Percentiles rank a stretch among this genome's conserved stretches.
Evolutionary conservation across 2,797 vertebrate genomes (phyloP).

Genomic region (Tangara arthus): DNA sequence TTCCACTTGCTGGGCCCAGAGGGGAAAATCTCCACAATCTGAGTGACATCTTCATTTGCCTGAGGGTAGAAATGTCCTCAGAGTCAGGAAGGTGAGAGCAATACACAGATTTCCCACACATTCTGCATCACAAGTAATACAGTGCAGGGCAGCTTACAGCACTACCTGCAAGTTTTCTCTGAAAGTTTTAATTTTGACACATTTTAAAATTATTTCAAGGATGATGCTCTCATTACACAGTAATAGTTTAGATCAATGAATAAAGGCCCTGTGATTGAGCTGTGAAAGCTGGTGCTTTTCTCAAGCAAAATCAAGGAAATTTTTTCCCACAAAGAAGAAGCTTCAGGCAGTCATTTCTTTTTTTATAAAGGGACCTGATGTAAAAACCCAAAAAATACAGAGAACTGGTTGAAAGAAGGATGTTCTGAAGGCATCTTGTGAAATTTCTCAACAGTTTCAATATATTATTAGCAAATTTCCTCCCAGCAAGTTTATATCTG

Average conservation of each 20-base stretch:
- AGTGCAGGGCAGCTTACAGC: not conserved
- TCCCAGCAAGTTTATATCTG: not conserved
- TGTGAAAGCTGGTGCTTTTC: not conserved
- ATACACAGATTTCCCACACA: not conserved
- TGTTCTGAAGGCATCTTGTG: not conserved
- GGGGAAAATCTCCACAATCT: constrained; percentile 90
- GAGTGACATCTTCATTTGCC: constrained; percentile 98
- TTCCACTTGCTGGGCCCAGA: constrained; percentile 90
- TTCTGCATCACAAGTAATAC: not conserved
- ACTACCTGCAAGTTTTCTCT: not conserved
- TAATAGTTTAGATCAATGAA: not conserved
- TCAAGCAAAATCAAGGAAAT: not conserved
- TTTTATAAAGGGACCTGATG: not conserved
- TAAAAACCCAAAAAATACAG: not conserved
- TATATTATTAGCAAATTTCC: not conserved
- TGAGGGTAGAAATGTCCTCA: constrained; percentile 27
- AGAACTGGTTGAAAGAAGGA: not conserved
- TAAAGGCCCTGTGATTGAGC: not conserved
- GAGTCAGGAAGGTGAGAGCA: not conserved
- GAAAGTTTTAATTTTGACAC: not conserved
- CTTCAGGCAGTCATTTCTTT: not conserved
- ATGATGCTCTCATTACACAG: not conserved
- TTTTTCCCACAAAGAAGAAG: not conserved
- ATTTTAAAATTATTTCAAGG: not conserved
- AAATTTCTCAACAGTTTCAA: not conserved